Evolutionary conservation across 2,113 vertebrate species (phyloP).

Genomic region (Naja naja): DNA sequence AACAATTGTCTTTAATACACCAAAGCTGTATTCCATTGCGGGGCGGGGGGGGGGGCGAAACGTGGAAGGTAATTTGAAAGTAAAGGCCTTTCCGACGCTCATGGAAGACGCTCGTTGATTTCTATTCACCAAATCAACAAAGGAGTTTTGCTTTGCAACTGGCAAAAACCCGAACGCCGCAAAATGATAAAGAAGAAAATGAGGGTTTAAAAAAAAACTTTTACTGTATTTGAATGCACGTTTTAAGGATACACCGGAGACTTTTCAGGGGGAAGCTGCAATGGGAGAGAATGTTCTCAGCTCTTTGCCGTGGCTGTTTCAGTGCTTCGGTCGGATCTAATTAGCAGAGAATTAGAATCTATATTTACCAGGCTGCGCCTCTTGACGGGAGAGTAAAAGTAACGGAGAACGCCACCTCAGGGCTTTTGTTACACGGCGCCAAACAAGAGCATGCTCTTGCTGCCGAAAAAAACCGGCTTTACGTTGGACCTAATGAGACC

Average conservation of each 20-base stretch:
- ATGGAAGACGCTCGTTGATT: too few species aligned
- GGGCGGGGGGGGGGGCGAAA: rapidly evolving
- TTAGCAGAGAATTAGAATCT: not conserved
- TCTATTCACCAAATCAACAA: not conserved
- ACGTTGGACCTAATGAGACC: not conserved
- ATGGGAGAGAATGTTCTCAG: not conserved
- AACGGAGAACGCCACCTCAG: not conserved
- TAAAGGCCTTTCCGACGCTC: not conserved
- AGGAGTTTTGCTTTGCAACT: not conserved
- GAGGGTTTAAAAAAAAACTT: not conserved
- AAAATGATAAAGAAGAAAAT: not conserved
- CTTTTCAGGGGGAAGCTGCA: not conserved
- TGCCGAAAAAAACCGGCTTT: not conserved
- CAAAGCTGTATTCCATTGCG: not conserved
- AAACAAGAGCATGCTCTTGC: not conserved
- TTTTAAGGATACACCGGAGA: not conserved
- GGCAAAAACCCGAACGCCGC: not conserved
- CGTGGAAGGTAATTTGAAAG: not conserved
- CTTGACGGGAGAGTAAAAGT: not conserved
- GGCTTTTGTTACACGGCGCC: not conserved
- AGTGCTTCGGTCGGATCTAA: not conserved
- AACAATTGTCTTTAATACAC: not conserved
- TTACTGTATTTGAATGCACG: not conserved
- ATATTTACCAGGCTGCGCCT: not conserved
- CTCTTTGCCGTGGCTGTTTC: not conserved